A percentile compares a stretch with the other conserved stretches of the same genome.
Conservation (phyloP, 2,888 invertebrate genomes). For the Patella ulyssiponensis region DNA sequence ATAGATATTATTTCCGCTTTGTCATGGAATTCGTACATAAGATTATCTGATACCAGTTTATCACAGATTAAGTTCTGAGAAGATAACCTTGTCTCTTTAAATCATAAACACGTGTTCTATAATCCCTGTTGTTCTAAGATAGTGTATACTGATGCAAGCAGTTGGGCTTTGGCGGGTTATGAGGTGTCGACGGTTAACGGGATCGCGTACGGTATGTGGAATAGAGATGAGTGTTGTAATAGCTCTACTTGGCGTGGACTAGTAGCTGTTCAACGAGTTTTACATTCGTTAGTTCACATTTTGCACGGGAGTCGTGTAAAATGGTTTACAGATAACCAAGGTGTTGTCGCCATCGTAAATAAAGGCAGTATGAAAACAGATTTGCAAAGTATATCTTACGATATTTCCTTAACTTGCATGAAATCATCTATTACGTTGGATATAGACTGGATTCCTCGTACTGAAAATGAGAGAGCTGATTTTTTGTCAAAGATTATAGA, state of each 20-base stretch:
- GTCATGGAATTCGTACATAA: slow-evolving; percentile 27
- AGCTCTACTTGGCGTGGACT: no score
- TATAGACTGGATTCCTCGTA: neutral
- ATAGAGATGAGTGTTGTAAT: no score
- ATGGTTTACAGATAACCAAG: slow-evolving; percentile 7
- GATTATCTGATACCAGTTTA: slow-evolving; percentile 18
- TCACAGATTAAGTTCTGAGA: slow-evolving; percentile 16
- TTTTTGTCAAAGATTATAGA: neutral
- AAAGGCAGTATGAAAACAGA: neutral
- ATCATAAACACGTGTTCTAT: no score
- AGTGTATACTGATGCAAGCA: no score
- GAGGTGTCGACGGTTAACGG: no score
- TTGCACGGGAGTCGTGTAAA: slow-evolving; percentile 31
- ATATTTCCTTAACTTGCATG: neutral
- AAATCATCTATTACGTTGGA: neutral
- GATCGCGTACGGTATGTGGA: no score
- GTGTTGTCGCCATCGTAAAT: no score
- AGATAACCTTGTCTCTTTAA: neutral
- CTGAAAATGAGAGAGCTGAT: neutral
- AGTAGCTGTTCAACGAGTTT: neutral
- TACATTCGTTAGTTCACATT: slow-evolving; percentile 27
- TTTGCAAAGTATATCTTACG: neutral
- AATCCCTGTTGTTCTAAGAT: no score
- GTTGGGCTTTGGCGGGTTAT: no score
- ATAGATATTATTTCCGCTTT: slow-evolving; percentile 20